phyloP scores from a whole-genome alignment of 2,888 invertebrate genomes.

The Leptura quadrifasciata region DNA sequence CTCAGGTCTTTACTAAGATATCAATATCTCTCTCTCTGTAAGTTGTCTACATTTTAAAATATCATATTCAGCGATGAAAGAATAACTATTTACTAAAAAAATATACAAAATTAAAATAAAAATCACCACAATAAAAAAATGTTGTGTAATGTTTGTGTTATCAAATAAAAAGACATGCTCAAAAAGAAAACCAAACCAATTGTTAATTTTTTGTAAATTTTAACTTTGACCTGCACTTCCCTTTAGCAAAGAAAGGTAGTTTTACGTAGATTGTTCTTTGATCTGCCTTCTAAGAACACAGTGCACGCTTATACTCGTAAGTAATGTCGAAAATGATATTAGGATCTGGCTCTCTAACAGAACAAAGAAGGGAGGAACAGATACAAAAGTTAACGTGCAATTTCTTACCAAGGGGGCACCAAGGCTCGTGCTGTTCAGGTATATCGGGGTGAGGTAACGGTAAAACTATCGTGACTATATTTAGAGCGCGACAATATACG shows the following conservation, averaged over 20 bases:
- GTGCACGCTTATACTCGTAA: neutral
- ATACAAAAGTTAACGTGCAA: conserved; percentile 53
- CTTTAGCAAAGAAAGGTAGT: conserved; percentile 12
- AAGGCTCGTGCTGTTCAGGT: conserved; percentile 93
- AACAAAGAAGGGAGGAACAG: conserved; percentile 29
- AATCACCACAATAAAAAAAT: conserved; percentile 43
- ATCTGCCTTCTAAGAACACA: neutral
- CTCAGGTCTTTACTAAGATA: neutral
- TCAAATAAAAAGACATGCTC: conserved; percentile 42
- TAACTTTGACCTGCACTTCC: conserved; percentile 32
- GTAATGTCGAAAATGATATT: neutral
- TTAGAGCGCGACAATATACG: conserved; percentile 22
- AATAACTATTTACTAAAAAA: conserved; percentile 35
- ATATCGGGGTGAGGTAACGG: conserved; percentile 91
- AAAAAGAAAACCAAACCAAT: conserved; percentile 54
- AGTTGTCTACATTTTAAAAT: neutral
- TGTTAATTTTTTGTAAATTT: conserved; percentile 17
- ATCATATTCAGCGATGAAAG: conserved; percentile 32
- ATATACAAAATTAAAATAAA: conserved; percentile 40
- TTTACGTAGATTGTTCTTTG: neutral
- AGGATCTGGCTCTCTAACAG: neutral
- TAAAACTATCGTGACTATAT: conserved; percentile 82
- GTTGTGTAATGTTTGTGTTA: conserved; percentile 41
- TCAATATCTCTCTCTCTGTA: neutral
- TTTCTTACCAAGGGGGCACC: conserved; percentile 89